Conservation (phyloP, 2,797 vertebrate species). For the Meda fulgida region DNA sequence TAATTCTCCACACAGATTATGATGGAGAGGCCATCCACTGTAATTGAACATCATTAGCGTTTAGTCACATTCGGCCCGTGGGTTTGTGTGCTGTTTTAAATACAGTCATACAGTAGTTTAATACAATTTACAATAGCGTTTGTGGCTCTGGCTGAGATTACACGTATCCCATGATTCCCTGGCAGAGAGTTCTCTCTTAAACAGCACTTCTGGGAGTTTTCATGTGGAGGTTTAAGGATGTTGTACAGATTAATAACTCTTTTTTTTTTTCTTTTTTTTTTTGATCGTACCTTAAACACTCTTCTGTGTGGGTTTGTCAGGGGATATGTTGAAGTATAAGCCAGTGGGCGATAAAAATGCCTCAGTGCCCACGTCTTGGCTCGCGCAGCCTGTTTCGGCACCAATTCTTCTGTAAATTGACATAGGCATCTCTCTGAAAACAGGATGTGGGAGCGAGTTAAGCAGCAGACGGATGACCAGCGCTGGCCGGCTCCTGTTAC, state of each 20-base stretch:
- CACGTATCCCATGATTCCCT: slow-evolving; percentile 2
- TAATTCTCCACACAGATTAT: slow-evolving; percentile 21
- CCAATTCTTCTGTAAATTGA: slow-evolving; percentile 55
- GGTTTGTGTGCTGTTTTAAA: slow-evolving; percentile 4
- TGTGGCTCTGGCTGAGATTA: not conserved
- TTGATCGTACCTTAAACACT: slow-evolving; percentile 21
- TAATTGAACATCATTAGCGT: slow-evolving; percentile 33
- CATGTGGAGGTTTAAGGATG: slow-evolving; percentile 31
- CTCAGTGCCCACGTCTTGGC: slow-evolving; percentile 57
- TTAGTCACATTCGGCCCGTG: not conserved
- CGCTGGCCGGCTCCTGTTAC: slow-evolving; percentile 28
- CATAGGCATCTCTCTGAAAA: slow-evolving; percentile 63
- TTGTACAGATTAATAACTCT: slow-evolving; percentile 40
- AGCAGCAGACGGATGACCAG: slow-evolving; percentile 54
- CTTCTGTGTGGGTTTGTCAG: slow-evolving; percentile 51
- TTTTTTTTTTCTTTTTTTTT: not conserved
- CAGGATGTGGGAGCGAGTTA: slow-evolving; percentile 62
- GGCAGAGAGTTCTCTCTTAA: not conserved
- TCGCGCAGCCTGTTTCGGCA: slow-evolving; percentile 41
- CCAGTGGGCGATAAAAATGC: slow-evolving; percentile 60
- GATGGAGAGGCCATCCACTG: not conserved
- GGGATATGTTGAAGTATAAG: slow-evolving; percentile 47
- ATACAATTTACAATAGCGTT: slow-evolving; percentile 11
- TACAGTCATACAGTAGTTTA: slow-evolving; percentile 21
- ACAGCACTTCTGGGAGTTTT: slow-evolving; percentile 9